Conservation (phyloP, 1,140 invertebrate species). For the Trichoplusia ni region DNA sequence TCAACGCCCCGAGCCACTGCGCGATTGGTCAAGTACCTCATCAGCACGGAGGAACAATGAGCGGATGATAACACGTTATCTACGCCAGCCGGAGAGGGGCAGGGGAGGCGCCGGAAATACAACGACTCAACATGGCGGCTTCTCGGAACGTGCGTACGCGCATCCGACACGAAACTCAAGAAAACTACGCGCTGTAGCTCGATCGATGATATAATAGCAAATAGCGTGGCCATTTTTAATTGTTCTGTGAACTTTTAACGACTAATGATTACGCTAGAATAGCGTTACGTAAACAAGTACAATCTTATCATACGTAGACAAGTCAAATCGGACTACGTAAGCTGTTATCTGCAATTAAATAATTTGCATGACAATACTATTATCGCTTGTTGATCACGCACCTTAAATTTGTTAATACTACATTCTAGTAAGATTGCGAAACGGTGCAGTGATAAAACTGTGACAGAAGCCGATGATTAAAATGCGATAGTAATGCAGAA, state of each 20-base stretch:
- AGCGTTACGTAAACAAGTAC: conserved; percentile 6
- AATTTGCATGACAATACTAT: conserved; percentile 16
- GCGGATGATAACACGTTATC: conserved; percentile 78
- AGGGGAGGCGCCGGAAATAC: conserved; percentile 67
- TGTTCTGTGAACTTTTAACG: not conserved
- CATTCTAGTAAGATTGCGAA: conserved; percentile 2
- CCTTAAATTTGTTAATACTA: not conserved
- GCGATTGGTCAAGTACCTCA: conserved; percentile 55
- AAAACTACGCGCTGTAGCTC: conserved; percentile 31
- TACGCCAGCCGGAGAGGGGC: conserved; percentile 49
- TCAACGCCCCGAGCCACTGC: conserved; percentile 60
- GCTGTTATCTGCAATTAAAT: conserved; percentile 25
- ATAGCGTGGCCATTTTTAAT: conserved; percentile 18
- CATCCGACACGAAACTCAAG: conserved; percentile 34
- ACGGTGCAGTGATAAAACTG: not conserved
- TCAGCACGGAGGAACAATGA: conserved; percentile 72
- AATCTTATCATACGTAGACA: conserved; percentile 21
- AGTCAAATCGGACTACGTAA: conserved; percentile 22
- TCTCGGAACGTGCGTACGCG: conserved; percentile 53
- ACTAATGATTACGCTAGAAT: not conserved
- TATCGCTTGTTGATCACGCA: conserved; percentile 10
- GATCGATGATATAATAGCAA: conserved; percentile 35
- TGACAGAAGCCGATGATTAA: not conserved
- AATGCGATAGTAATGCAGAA: not conserved
- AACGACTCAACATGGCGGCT: conserved; percentile 52